Evolutionary conservation across 2,797 vertebrate species (phyloP), one percentile per base, ranked within the genome.

Genomic region (Rousettus madagascariensis): DNA sequence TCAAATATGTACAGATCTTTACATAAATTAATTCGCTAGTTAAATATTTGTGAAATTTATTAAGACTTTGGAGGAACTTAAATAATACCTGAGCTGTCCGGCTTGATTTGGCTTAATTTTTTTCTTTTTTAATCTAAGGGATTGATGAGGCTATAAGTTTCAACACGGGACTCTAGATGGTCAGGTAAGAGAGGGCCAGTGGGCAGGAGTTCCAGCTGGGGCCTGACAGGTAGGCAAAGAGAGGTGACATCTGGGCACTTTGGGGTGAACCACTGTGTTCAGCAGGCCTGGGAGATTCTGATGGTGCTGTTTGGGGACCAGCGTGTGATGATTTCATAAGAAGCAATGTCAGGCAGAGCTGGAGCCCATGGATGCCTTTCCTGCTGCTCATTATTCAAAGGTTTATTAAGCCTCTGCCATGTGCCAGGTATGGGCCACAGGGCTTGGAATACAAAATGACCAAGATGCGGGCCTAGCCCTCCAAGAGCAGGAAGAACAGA

Each of bases 11-110:
- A 97, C 98, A 98, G 97, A 98, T 98, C 98, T 98, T 98, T 98
- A 98, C 98, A 98, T 97, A 98, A 98, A 99, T 98, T 98, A 98
- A 98, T 98, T 98, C 96, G 97, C 95, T 98, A 97, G 97, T 97
- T 97, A 98, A 99, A 99, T 99, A 98, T 99, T 99, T 99, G 98
- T 98, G 94, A 97, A 98, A 98, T 98, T 97, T 98, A 98, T 98
- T 98, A 98, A 97, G 97, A 98, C 96, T 98, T 98, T 95, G 97
- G 96, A 98, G 97, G 97, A 96, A 97, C 98, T 98, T 96, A 98
- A 98, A 98, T 94, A 85, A 86, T 94, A 94, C 77, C 95, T 93
- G 91, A 95, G 30, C 41, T 92, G 30, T 83, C 91, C 79, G 90
- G 94, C 75, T 91, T 95, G 93, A 91, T 85, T 90, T 92, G 57